Evolutionary conservation across 2,888 invertebrate species (phyloP), one percentile per base, ranked within the genome.

Genomic region (Prionchulus punctatus): DNA sequence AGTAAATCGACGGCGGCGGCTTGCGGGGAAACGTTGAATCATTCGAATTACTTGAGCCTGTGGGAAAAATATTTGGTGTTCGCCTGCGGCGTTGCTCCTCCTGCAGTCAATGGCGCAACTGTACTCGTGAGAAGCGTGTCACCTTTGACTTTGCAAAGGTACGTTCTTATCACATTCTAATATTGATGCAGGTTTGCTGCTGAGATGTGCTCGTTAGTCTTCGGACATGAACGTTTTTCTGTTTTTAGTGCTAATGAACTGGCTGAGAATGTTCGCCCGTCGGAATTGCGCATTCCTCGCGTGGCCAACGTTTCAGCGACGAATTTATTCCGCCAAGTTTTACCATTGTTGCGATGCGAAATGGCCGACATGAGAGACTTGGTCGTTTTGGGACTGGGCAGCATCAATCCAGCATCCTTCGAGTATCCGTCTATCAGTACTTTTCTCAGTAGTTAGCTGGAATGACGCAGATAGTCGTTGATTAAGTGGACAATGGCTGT

Each of bases 21-120:
- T n/a, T 65, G 65, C 53, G 63, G 64, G 23, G 66, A 66, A 49
- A 49, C 63, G 26, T 58, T 68, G 23, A 65, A 62, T n/a, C 66
- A 70, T 30, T 94, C 94, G 71, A 82, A 87, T 31, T 91, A 94
- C 73, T 82, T 96, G 78, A 88, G 88, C 73, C 80, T 98, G 27
- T 99, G 98, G 94, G 86, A 90, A 70, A 94, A 94, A 76, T 94
- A 96, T 75, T 82, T 92, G 65, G 87, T 89, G 21, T 86, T 94
- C 77, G 91, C 91, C 4, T 98, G 94, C 76, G 81, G 91, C 54
- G 85, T 98, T 49, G 91, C 92, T 2, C 96, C 94, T 15, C 86
- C 89, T 27, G 85, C 86, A 1, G 85, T 63, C n/a, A 58, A 65
- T 23, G 62, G 59, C 21, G 45, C 31, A 42, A 2, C 84, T 69